phyloP scores from a whole-genome alignment of 2,113 vertebrate species.

The Cnemophilus loriae region DNA sequence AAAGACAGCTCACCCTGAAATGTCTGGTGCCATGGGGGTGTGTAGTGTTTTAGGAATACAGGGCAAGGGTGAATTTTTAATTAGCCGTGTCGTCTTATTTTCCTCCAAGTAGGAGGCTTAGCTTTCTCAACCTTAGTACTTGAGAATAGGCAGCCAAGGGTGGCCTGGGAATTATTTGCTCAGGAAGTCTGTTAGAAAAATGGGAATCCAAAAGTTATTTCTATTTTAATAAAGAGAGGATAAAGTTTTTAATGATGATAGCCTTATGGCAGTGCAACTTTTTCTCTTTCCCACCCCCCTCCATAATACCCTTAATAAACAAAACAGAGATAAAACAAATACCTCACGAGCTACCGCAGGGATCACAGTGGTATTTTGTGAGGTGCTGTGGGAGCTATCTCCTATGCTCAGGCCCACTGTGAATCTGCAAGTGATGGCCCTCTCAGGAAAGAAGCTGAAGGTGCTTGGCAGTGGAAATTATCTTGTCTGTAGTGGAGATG shows the following conservation, averaged over 20 bases:
- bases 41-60: not conserved
- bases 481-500: slow-evolving; percentile 25
- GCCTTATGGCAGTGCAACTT: not conserved
- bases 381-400: not conserved
- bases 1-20: not conserved
- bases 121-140: not conserved
- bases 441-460: not conserved
- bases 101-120: not conserved
- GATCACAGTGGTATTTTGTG: not conserved
- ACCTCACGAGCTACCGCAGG: not conserved
- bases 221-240: not conserved
- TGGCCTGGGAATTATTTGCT: not conserved
- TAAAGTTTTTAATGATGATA: slow-evolving; percentile 3
- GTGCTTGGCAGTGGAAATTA: not conserved
- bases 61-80: slow-evolving; percentile 6
- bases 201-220: not conserved
- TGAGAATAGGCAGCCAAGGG: not conserved
- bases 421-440: not conserved
- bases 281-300: not conserved
- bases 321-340: not conserved
- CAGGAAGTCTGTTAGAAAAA: not conserved
- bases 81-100: not conserved
- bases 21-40: not conserved
- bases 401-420: not conserved
- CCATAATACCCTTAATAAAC: not conserved